These are phyloP conservation scores for Prochilodus magdalenae DNA, from an alignment of 2,113 vertebrate genomes.

Conservation along the genomic window DNA sequence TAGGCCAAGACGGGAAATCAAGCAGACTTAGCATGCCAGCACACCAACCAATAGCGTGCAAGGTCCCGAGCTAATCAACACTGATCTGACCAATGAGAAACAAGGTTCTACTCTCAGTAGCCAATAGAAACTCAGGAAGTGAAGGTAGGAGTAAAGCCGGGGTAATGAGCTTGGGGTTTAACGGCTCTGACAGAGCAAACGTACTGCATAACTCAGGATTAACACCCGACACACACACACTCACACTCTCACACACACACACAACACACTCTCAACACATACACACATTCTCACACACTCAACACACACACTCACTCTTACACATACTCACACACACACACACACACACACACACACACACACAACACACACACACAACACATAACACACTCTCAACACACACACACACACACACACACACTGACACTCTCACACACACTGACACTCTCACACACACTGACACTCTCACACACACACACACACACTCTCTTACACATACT, in stretches of 20 bases:
- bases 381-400: constrained; percentile 14
- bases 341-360: neutral
- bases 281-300: constrained; percentile 52
- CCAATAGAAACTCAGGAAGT: constrained; percentile 61
- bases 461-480: too few relatives aligned
- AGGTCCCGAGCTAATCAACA: constrained; percentile 46
- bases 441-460: constrained; percentile 10
- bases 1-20: constrained; percentile 53
- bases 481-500: too few relatives aligned
- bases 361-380: constrained; percentile 20
- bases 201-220: constrained; percentile 67
- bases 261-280: constrained; percentile 52
- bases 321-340: neutral
- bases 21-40: constrained; percentile 54
- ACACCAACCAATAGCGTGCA: constrained; percentile 56
- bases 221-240: constrained; percentile 42
- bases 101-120: constrained; percentile 37
- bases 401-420: constrained; percentile 23
- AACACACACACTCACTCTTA: constrained; percentile 13
- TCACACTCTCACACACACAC: constrained; percentile 3
- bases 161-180: constrained; percentile 79
- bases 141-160: constrained; percentile 69
- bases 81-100: constrained; percentile 60
- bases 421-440: constrained; percentile 4
- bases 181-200: constrained; percentile 64